Base-by-base conservation (phyloP, 2,113 vertebrate species). In the Bombycilla garrulus region DNA sequence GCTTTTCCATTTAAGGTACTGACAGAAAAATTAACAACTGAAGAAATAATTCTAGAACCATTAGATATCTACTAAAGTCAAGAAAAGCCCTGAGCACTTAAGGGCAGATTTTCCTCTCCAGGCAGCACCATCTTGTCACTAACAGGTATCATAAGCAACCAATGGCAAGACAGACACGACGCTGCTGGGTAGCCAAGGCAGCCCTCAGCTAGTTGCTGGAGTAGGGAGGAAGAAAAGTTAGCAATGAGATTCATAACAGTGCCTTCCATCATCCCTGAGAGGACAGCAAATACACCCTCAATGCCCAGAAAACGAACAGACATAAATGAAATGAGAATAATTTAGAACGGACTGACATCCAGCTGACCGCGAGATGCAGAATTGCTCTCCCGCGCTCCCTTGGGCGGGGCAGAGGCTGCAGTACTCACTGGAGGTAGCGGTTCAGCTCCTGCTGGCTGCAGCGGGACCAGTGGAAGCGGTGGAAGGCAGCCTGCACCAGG, bases 401-500 rank as follows among this genome's bases (percentile, higher is more conserved):
- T 4, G 29, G 53, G 57, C 87, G 40, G 21, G 50, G 8, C 38
- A 69, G 42, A 47, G 67, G 33, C 26, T 22, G 7, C 51, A 56
- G 51, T 95, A 98, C 99, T 99, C 97, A 99, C 99, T 99, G 98
- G 69, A 99, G 98, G 88, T 99, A 99, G 40, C 99, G 98, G 92
- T 98, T 98, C 74, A 99, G 98, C 97, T 99, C 99, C 95, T 99
- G 99, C 95, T 99, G 99, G 98, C 99, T 99, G 98, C 99, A 99
- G 83, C 98, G 98, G 89, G 99, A 99, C 99, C 99, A 99, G 95
- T 99, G 99, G 97, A 99, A 99, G 81, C 99, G 99, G 90, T 99
- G 99, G 96, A 99, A 99, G 14, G 99, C 99, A 0, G 99, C 99
- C 89, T 99, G 99, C 85, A 99, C 99, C 60, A 99, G 98, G 0